Evolutionary conservation across 2,888 invertebrate genomes (phyloP).

Genomic region (Sussaba pulchella): DNA sequence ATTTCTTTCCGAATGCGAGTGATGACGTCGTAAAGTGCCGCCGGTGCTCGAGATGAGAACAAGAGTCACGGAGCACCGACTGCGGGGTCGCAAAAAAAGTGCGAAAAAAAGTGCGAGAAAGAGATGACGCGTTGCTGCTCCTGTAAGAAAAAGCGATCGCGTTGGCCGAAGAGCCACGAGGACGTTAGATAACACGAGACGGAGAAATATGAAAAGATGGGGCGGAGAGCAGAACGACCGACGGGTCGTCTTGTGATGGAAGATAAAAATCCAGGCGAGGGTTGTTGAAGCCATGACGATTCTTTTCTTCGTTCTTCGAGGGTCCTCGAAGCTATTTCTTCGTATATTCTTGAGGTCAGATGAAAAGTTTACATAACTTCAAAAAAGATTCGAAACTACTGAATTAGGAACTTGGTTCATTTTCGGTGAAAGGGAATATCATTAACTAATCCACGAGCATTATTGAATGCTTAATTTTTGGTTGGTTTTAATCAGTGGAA

Average conservation of each 20-base stretch:
- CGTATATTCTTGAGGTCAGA: background rate
- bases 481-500: no score
- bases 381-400: no score
- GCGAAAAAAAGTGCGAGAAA: background rate
- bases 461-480: no score
- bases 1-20: slow-evolving; percentile 41
- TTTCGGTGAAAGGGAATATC: no score
- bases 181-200: background rate
- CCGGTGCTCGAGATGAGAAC: slow-evolving; percentile 40
- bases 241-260: background rate
- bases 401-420: no score
- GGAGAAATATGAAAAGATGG: background rate
- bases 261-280: slow-evolving; percentile 1
- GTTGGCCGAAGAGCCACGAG: background rate
- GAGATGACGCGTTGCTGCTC: background rate
- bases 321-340: background rate
- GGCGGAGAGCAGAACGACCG: background rate
- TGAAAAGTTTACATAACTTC: no score
- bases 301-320: background rate
- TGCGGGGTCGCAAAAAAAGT: background rate
- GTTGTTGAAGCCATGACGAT: slow-evolving; percentile 16
- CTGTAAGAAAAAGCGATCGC: background rate
- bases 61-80: background rate
- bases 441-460: no score
- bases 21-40: slow-evolving; percentile 52